Evolutionary conservation across 2,888 invertebrate genomes (phyloP), one percentile per base, ranked within the genome.

Genomic region (Drosophila differens): DNA sequence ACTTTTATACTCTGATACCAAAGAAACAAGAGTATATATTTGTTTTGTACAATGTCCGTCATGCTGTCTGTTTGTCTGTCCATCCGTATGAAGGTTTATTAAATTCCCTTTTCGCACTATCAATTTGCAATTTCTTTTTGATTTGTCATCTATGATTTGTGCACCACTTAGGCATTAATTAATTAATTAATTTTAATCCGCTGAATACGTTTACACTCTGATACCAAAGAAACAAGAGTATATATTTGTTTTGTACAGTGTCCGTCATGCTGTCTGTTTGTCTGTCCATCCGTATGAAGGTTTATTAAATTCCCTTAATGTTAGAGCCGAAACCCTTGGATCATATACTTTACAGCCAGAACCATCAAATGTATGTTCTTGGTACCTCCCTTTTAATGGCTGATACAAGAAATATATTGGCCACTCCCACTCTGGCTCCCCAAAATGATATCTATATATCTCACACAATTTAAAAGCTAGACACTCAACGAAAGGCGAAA

Each of bases 161-260:
- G 79, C 75, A 74, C 77, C 82, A 76, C 71, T 70, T 82, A 57
- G 58, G 65, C 66, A 68, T 52, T 41, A 54, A 71, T 65, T 69
- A 65, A 16, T 47, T 7, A 25, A 12, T 58, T 66, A 75, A 67
- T 68, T 60, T 66, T 52, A 74, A 70, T 57, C 70, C 57, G 65
- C 65, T 60, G 52, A 22, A 66, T 28, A 60, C 65, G 54, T 64
- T 25, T 25, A 25, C 1, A 25, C 25, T 25, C 25, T 25, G 25
- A 25, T 25, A 25, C 25, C 25, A 25, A 25, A 25, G 25, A 25
- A 25, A 25, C 25, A 25, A 25, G 25, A 25, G 25, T 25, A 25
- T 25, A 25, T 25, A 25, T 25, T 25, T 25, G 28, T 28, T 28
- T 3, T 28, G 28, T 28, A 28, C 28, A 28, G 3, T 28, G 28